Conservation (phyloP, 2,113 vertebrate genomes). For the Muntiacus reevesi region DNA sequence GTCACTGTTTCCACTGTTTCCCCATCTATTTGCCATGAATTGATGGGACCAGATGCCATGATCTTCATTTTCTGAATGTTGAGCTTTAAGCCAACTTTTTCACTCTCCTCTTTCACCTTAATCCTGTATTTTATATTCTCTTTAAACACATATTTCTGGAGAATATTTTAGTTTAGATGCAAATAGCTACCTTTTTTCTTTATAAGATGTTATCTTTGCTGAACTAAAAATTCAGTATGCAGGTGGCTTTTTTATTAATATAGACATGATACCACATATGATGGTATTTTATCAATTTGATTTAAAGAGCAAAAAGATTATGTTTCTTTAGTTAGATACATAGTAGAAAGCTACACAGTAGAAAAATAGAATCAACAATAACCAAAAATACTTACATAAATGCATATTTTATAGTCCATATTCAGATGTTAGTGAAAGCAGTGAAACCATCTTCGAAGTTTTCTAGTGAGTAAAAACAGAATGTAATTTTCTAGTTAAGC, state of each 20-base stretch:
- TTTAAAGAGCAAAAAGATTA: constrained; percentile 35
- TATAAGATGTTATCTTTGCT: neutral
- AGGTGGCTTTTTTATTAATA: constrained; percentile 15
- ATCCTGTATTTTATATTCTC: neutral
- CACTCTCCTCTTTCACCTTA: neutral
- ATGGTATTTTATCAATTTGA: neutral
- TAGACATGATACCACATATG: neutral
- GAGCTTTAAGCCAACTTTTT: neutral
- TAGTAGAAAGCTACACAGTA: neutral
- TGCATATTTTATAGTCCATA: constrained; percentile 15
- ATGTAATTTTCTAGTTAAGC: neutral
- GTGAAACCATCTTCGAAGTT: constrained; percentile 3
- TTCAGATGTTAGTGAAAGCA: constrained; percentile 23
- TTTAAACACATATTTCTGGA: neutral
- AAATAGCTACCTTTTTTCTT: constrained; percentile 3
- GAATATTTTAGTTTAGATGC: constrained; percentile 29
- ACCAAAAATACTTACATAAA: constrained; percentile 32
- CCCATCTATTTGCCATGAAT: neutral
- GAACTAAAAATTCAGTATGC: neutral
- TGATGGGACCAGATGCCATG: neutral
- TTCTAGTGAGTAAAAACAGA: constrained; percentile 42
- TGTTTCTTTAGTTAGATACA: neutral
- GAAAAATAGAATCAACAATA: constrained; percentile 35
- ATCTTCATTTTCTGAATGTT: neutral
- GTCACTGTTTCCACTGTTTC: neutral